Evolutionary conservation across 2,888 invertebrate genomes (phyloP), one percentile per base, ranked within the genome.

Genomic region (Himalopsyche anomala): DNA sequence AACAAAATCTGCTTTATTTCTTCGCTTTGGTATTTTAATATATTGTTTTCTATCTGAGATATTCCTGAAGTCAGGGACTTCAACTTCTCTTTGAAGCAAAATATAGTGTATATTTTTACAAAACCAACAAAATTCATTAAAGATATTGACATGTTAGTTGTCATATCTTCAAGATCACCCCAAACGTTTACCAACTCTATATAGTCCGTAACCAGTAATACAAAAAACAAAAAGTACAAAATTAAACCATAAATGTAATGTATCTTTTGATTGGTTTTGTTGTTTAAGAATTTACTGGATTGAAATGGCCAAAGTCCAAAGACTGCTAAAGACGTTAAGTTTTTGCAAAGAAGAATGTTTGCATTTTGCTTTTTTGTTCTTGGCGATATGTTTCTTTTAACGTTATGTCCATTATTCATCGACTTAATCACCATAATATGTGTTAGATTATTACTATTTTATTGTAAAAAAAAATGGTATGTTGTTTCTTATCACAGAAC

Each of bases 281-380:
- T 88, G 12, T 83, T 36, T 54, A 88, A 62, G 69, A 88, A 88
- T 15, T 80, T 40, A 74, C 54, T 79, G 2, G 80, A 51, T 42
- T 87, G 88, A 55, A 85, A 88, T 45, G 88, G 88, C 88, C 87
- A 88, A 28, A 88, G 45, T 28, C 87, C 86, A 54, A 87, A 85
- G 8, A 87, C 4, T 17, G 88, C 86, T 19, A 88, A 62, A 12
- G 87, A 87, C 51, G 81, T 83, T 38, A 88, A 54, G 38, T 88
- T 88, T 40, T 83, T 87, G 55, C 84, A 69, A 11, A 87, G 85
- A 45, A 85, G 62, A 17, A 62, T 55, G 69, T 87, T 85, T 54
- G 56, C 42, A 17, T 28, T 11, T 42, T 80, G 19, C 9, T 11
- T 19, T 9, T 4, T 62, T 19, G 19, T 62, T 19, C 11, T 19